phyloP scores from a whole-genome alignment of 1,140 invertebrate genomes.

The Rhynchophorus ferrugineus region DNA sequence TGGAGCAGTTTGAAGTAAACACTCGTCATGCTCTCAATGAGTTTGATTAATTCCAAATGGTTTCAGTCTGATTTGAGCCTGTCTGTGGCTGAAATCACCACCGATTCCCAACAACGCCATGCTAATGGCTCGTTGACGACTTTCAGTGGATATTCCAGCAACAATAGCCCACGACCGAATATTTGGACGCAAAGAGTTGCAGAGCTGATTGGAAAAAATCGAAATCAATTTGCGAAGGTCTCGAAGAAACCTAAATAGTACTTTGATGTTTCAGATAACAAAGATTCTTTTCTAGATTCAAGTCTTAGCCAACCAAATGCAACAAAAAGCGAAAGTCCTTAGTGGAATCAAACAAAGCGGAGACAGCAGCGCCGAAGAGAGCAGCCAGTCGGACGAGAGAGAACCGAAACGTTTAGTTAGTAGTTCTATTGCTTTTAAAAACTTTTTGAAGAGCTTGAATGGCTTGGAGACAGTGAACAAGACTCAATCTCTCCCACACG shows the following conservation, averaged over 20 bases:
- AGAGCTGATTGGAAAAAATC: constrained; percentile 17
- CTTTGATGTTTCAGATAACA: background rate
- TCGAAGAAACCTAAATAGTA: background rate
- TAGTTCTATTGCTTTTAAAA: constrained; percentile 27
- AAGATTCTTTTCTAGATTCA: constrained; percentile 18
- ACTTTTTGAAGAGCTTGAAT: constrained; percentile 22
- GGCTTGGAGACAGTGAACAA: constrained; percentile 9
- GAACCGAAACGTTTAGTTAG: constrained; percentile 25
- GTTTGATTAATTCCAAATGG: background rate
- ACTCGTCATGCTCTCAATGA: background rate
- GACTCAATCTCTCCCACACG: background rate
- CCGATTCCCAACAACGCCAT: constrained; percentile 4
- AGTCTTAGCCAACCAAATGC: constrained; percentile 16
- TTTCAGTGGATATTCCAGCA: constrained; percentile 8
- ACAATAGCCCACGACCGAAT: constrained; percentile 8
- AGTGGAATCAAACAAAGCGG: constrained; percentile 17
- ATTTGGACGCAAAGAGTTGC: constrained; percentile 9
- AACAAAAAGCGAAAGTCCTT: constrained; percentile 22
- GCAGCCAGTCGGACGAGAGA: constrained; percentile 14
- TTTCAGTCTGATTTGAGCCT: constrained; percentile 11
- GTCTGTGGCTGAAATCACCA: constrained; percentile 4
- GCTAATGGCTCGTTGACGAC: constrained; percentile 1
- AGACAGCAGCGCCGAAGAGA: constrained; percentile 2
- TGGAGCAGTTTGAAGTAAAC: constrained; percentile 2
- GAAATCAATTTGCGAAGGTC: constrained; percentile 14